Conservation (phyloP, 1,140 invertebrate species). For the Trypoxylus dichotomus region DNA sequence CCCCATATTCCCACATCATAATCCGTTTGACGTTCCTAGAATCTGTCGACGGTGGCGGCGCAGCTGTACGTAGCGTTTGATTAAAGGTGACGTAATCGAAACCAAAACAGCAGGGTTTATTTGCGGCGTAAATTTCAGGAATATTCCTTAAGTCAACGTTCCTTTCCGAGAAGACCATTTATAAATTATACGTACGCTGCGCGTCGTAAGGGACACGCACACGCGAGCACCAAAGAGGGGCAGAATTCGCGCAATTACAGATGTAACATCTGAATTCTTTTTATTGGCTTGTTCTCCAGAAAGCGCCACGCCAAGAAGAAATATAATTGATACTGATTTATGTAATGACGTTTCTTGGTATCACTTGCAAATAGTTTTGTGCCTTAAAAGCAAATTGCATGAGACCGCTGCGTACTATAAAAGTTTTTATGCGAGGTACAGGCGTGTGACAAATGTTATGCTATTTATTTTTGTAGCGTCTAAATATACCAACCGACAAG, state of each 20-base stretch:
- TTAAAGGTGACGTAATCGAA: not conserved
- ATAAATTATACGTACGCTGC: not conserved
- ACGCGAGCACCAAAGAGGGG: not conserved
- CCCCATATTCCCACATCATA: not conserved
- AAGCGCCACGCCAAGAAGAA: slow-evolving; percentile 1
- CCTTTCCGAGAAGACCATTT: not conserved
- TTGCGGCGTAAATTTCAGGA: not conserved
- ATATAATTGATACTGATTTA: slow-evolving; percentile 1
- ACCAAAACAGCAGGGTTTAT: not conserved
- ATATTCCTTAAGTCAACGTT: not conserved
- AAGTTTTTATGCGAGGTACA: not conserved
- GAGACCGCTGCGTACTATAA: not conserved
- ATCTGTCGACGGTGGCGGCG: not conserved
- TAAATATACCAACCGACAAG: no score
- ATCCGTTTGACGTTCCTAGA: not conserved
- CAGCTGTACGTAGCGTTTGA: not conserved
- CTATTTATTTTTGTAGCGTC: no score
- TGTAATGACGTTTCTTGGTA: not conserved
- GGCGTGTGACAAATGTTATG: not conserved
- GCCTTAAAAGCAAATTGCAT: not conserved
- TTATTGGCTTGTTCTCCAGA: not conserved
- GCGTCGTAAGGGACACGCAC: not conserved
- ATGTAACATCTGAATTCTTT: not conserved
- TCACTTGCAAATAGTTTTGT: not conserved
- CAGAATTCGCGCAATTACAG: not conserved